Evolutionary conservation across 2,888 invertebrate species (phyloP).

Genomic region (Latheticus oryzae): DNA sequence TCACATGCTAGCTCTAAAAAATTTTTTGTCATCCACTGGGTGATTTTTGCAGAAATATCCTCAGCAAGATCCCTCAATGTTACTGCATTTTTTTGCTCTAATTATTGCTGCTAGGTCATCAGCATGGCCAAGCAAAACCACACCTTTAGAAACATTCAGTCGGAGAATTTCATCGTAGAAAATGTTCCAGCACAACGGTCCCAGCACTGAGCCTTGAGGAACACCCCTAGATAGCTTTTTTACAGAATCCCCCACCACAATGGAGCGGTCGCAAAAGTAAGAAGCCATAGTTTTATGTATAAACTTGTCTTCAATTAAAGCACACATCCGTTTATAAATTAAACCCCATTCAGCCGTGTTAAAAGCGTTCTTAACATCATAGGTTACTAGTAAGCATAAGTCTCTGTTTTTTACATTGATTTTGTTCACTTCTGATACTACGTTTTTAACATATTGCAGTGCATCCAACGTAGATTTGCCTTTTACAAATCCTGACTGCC

Average conservation of each 20-base stretch:
- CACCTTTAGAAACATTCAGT: conserved; percentile 3
- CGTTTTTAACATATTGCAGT: conserved; percentile 5
- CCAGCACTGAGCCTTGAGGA: conserved; percentile 42
- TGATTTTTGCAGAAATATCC: no score
- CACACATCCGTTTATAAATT: conserved; percentile 24
- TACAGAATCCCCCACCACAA: neutral
- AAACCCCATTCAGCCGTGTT: conserved; percentile 20
- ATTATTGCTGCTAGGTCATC: conserved; percentile 42
- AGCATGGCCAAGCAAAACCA: conserved; percentile 21
- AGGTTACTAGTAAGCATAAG: conserved; percentile 6
- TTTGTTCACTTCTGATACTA: conserved; percentile 1
- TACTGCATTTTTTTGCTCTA: no score
- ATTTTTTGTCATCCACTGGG: no score
- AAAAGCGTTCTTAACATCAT: conserved; percentile 31
- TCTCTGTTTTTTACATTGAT: no score
- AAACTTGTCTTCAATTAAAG: conserved; percentile 8
- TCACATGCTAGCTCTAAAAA: no score
- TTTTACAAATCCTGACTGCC: conserved; percentile 48
- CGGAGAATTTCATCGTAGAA: conserved; percentile 34
- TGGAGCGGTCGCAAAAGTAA: conserved; percentile 12
- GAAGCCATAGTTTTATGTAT: neutral
- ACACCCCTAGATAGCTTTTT: conserved; percentile 20
- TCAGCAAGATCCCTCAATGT: no score
- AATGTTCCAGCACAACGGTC: conserved; percentile 40
- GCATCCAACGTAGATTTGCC: conserved; percentile 39